Conservation (phyloP, 2,888 invertebrate species). For the Epinotia nisella region DNA sequence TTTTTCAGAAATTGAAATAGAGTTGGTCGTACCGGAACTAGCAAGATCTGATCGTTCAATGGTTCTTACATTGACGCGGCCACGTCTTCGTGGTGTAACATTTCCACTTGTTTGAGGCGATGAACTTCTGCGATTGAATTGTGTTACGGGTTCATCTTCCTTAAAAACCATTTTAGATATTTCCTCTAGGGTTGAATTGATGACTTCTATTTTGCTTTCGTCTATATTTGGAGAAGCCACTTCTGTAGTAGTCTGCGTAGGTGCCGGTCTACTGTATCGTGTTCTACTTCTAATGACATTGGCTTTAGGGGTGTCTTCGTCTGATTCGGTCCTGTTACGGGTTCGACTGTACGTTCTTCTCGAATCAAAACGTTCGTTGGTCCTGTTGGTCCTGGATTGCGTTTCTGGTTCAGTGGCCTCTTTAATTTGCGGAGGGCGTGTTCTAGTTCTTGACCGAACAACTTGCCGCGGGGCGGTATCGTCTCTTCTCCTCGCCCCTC, state of each 20-base stretch:
- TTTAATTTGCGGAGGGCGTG: constrained; percentile 55
- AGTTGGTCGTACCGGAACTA: constrained; percentile 72
- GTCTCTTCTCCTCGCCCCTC: constrained; percentile 66
- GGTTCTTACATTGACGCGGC: constrained; percentile 64
- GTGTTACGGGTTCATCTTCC: constrained; percentile 56
- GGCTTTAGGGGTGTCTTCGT: constrained; percentile 61
- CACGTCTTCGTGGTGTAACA: constrained; percentile 56
- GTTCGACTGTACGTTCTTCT: constrained; percentile 70
- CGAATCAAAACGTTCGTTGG: constrained; percentile 73
- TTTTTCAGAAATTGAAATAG: constrained; percentile 65
- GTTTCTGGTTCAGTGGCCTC: constrained; percentile 54
- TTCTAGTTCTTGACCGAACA: constrained; percentile 64
- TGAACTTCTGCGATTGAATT: constrained; percentile 67
- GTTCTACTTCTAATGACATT: constrained; percentile 59
- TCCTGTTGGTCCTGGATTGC: constrained; percentile 52
- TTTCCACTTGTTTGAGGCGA: constrained; percentile 60
- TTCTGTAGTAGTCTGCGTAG: constrained; percentile 53
- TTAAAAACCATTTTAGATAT: constrained; percentile 60
- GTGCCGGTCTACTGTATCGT: constrained; percentile 53
- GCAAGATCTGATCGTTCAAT: constrained; percentile 64
- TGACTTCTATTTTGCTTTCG: constrained; percentile 66
- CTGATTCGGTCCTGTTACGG: constrained; percentile 62
- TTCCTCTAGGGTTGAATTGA: constrained; percentile 63
- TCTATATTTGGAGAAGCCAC: constrained; percentile 58
- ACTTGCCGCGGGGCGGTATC: constrained; percentile 59